phyloP scores from a whole-genome alignment of 1,140 invertebrate genomes.

The Drosophila dunni region DNA sequence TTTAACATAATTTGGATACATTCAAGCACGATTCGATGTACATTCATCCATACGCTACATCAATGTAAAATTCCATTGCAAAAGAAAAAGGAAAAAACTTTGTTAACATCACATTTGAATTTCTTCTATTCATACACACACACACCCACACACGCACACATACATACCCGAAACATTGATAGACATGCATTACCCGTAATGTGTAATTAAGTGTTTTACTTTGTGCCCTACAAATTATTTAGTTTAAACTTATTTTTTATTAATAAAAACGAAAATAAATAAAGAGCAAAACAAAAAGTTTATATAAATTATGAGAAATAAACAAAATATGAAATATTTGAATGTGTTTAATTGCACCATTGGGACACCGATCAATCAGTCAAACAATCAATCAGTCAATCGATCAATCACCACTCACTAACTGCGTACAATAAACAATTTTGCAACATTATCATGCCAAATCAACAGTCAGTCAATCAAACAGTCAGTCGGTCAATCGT shows the following conservation, averaged over 20 bases:
- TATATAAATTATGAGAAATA: slow-evolving; percentile 29
- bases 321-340: slow-evolving; percentile 21
- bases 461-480: slow-evolving; percentile 61
- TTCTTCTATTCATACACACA: slow-evolving; percentile 46
- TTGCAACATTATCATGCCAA: slow-evolving; percentile 78
- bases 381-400: slow-evolving; percentile 16
- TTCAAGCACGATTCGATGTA: slow-evolving; percentile 56
- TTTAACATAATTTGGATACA: slow-evolving; percentile 50
- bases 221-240: slow-evolving; percentile 62
- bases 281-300: slow-evolving; percentile 38
- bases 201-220: slow-evolving; percentile 56
- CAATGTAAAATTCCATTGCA: slow-evolving; percentile 32
- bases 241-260: slow-evolving; percentile 57
- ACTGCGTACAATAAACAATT: slow-evolving; percentile 50
- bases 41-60: slow-evolving; percentile 49
- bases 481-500: slow-evolving; percentile 52
- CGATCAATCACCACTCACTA: slow-evolving; percentile 54
- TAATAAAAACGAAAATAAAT: slow-evolving; percentile 12
- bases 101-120: slow-evolving; percentile 64
- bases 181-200: slow-evolving; percentile 56
- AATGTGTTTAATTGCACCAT: slow-evolving; percentile 36
- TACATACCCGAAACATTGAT: slow-evolving; percentile 43
- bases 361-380: slow-evolving; percentile 7
- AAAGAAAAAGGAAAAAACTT: neutral
- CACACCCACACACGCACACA: slow-evolving; percentile 28